These are phyloP conservation scores for Oegoconia quadripuncta DNA, from an alignment of 2,888 invertebrate genomes.

Conservation along the genomic window DNA sequence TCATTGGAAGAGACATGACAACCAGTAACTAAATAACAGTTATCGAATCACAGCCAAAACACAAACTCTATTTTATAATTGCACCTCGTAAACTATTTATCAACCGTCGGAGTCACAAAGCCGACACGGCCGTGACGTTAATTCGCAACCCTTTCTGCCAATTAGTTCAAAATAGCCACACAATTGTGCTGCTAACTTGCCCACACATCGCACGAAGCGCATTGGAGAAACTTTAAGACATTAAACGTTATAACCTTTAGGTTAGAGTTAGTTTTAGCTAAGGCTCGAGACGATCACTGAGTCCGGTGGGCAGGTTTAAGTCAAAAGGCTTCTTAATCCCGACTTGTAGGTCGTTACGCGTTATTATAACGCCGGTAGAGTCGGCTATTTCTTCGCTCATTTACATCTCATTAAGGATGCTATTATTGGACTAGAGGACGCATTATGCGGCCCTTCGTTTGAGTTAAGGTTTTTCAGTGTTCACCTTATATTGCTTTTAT, in stretches of 20 bases:
- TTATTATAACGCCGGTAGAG: constrained; percentile 76
- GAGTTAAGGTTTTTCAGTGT: constrained; percentile 7
- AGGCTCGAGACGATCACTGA: constrained; percentile 38
- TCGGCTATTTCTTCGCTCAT: constrained; percentile 76
- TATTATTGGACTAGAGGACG: constrained; percentile 65
- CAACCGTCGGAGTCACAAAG: constrained; percentile 55
- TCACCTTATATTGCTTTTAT: constrained; percentile 1
- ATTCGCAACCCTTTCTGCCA: constrained; percentile 79
- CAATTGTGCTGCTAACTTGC: constrained; percentile 68
- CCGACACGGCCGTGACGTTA: constrained; percentile 71
- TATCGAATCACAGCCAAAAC: not conserved
- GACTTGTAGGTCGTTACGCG: constrained; percentile 79
- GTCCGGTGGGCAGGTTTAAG: constrained; percentile 66
- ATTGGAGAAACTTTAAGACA: constrained; percentile 25
- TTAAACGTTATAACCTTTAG: constrained; percentile 35
- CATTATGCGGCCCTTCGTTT: constrained; percentile 38
- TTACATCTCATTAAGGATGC: constrained; percentile 78
- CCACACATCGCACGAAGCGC: constrained; percentile 62
- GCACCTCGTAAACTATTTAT: constrained; percentile 40
- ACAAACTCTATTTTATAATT: constrained; percentile 2
- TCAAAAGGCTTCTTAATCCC: constrained; percentile 80
- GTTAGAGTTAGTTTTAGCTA: constrained; percentile 30
- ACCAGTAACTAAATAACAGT: not conserved
- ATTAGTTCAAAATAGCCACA: constrained; percentile 78
- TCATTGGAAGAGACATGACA: not conserved